Evolutionary conservation across 2,797 vertebrate genomes (phyloP).

Genomic region (Malacoctenus gilli): DNA sequence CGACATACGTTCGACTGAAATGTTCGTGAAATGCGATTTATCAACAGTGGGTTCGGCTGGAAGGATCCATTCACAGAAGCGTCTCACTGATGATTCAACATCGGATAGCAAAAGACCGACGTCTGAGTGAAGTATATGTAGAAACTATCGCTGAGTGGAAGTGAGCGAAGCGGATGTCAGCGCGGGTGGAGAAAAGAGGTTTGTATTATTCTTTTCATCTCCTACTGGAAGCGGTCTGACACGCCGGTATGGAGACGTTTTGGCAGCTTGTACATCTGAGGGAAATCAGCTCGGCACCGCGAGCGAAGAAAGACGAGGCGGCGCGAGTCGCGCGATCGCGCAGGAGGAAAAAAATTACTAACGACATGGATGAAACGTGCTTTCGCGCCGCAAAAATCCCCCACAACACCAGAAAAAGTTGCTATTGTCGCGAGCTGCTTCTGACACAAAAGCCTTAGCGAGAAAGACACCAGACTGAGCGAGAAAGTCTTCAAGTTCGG

Average conservation of each 20-base stretch:
- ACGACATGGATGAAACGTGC: too few species aligned
- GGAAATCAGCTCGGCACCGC: slow-evolving; percentile 1
- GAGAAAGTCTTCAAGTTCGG: too few species aligned
- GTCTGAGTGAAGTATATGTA: slow-evolving; percentile 4
- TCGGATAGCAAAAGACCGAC: slow-evolving; percentile 14
- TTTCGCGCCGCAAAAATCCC: too few species aligned
- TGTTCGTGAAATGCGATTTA: neutral
- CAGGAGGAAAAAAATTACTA: too few species aligned
- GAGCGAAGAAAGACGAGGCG: slow-evolving; percentile 6
- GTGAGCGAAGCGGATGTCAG: slow-evolving; percentile 17
- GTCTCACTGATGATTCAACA: neutral
- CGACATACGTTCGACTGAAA: rapidly evolving
- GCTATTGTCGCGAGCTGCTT: too few species aligned
- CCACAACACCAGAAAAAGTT: too few species aligned
- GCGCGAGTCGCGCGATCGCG: too few species aligned
- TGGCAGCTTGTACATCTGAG: slow-evolving; percentile 28
- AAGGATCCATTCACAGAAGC: neutral
- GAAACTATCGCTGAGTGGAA: slow-evolving; percentile 4
- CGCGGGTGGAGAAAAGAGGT: slow-evolving; percentile 12
- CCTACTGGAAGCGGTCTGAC: slow-evolving; percentile 16
- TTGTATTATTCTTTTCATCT: neutral
- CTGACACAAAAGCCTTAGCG: too few species aligned
- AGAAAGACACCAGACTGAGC: too few species aligned
- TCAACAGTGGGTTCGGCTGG: neutral
- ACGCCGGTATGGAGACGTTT: slow-evolving; percentile 13